Evolutionary conservation across 1,140 invertebrate genomes (phyloP), one percentile per base, ranked within the genome.

Genomic region (Venturia canescens): DNA sequence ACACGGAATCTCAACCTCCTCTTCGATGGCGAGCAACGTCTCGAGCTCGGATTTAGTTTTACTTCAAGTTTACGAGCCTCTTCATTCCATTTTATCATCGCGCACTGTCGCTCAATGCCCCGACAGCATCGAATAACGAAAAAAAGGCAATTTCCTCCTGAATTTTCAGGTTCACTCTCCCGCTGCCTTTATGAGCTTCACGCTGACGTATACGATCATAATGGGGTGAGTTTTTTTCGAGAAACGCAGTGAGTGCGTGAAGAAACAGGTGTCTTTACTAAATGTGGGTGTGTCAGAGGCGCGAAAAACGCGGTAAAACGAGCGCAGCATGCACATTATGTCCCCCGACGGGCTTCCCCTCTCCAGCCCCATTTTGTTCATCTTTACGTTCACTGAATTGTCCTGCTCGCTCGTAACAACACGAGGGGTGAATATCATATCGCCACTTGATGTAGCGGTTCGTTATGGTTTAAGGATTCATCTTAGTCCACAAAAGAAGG

Each of bases 401-500:
- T 76, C 53, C 53, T 26, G 7, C 23, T 66, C 23, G 18, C 4
- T n/a, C 21, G 53, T 57, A 57, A 57, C 53, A 57, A 66, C 60
- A 76, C 38, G 27, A 82, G 82, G 84, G 87, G 85, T 87, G 87
- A 85, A 87, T 86, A 86, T 88, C 84, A 85, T 87, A 85, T 87
- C 83, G 86, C 83, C 83, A 86, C 84, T 88, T 87, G 85, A 81
- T 86, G 82, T 87, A 84, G 80, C 85, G 82, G 57, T 79, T 79
- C 82, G 78, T 87, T 87, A 84, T 81, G 78, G 63, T 83, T n/a
- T 23, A 81, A 81, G 79, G 77, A 71, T 79, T 82, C 80, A 78
- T 81, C 66, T 75, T 80, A 38, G 76, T 72, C 78, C 78, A 76
- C 44, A 26, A 60, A 79, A 79, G 77, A 78, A 74, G 80, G 57